Base-by-base conservation (phyloP, 2,797 vertebrate species). In the Remorina albescens region DNA sequence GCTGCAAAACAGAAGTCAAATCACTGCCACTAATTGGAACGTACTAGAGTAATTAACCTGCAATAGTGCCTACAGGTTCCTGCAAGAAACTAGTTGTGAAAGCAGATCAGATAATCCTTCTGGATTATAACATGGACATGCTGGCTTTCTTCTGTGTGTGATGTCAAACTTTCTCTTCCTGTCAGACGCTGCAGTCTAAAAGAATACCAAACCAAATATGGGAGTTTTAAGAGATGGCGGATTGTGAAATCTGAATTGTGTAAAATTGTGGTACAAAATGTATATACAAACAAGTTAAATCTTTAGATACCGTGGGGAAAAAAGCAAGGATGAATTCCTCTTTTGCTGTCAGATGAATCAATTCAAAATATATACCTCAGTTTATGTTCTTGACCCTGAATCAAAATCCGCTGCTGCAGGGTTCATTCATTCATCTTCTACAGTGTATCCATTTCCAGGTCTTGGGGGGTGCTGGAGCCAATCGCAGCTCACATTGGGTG, bases 161-260 rank as follows among this genome's bases (percentile, higher is more conserved):
- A 56, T 61, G 66, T 75, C 80, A 66, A 37, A 73, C 64, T 44
- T 25, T 64, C 63, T 60, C 47, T 78, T 63, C 59, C 23, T 64
- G 70, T 16, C 71, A 76, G 61, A 59, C 1, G 1, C 50, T 42
- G 42, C n/a, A 44, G 26, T 56, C 51, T 73, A 42, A 50, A 41
- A 83, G 42, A 19, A 64, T 69, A 64, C 7, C 21, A 28, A 28
- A 12, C 18, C 56, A 39, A 39, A 23, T 62, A 53, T 32, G 8
- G 21, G 44, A 41, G 26, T 64, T 67, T 60, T 53, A 5, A 57
- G 44, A 39, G 36, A 61, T 25, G 11, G 16, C 9, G 32, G 30
- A 36, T 41, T 64, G 23, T 57, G 37, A 34, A n/a, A 58, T 69
- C 12, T 46, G 21, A 34, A 19, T 23, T 30, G 15, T 67, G 37